phyloP scores from a whole-genome alignment of 2,797 vertebrate species.

The Miichthys miiuy region DNA sequence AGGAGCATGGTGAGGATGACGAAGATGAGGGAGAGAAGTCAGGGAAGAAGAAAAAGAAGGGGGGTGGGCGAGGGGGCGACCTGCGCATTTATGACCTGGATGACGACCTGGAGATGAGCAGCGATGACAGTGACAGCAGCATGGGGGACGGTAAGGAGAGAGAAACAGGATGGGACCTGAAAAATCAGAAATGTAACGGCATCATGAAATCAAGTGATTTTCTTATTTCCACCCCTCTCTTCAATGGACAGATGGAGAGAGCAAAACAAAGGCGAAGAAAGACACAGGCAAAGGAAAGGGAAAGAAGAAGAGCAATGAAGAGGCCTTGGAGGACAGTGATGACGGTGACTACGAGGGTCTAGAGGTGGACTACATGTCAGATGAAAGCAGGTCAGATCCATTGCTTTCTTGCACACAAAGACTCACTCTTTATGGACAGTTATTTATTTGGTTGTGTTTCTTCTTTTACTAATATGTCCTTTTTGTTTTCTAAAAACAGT shows the following conservation, averaged over 20 bases:
- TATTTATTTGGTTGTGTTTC: background rate
- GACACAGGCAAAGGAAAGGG: conserved; percentile 81
- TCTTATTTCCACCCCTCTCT: background rate
- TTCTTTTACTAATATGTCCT: background rate
- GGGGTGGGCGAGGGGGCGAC: conserved; percentile 83
- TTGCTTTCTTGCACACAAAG: background rate
- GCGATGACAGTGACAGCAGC: conserved; percentile 89
- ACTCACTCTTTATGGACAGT: background rate
- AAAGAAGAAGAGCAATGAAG: conserved; percentile 88
- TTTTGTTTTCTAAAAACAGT: conserved; percentile 63
- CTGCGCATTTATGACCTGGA: conserved; percentile 93
- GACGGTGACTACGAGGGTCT: conserved; percentile 94
- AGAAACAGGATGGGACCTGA: background rate
- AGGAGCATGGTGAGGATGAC: conserved; percentile 87
- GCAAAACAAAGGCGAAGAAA: conserved; percentile 83
- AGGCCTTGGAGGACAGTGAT: conserved; percentile 93
- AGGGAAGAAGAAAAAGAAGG: conserved; percentile 89
- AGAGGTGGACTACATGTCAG: conserved; percentile 96
- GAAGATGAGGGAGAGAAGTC: conserved; percentile 89
- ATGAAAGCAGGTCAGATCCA: conserved; percentile 91
- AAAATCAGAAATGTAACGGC: too few relatives aligned
- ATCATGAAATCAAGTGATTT: background rate
- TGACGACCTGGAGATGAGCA: conserved; percentile 93
- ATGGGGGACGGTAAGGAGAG: conserved; percentile 86
- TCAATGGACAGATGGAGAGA: conserved; percentile 78